These are phyloP conservation scores for Philopotamus ludificatus DNA, from an alignment of 1,140 invertebrate genomes.

Conservation along the genomic window DNA sequence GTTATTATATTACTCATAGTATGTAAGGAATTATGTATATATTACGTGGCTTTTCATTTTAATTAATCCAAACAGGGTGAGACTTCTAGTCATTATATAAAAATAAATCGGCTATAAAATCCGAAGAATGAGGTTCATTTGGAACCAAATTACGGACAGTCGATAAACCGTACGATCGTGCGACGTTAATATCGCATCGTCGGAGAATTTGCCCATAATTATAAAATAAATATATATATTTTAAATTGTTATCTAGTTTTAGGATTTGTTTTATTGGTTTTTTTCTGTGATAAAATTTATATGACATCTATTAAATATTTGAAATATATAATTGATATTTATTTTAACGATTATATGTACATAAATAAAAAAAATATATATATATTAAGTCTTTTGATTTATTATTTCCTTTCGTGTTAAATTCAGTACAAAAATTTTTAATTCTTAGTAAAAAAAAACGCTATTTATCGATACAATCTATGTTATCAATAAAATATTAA, in stretches of 20 bases:
- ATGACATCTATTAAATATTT: background rate
- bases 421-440: too few species aligned
- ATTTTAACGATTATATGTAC: too few species aligned
- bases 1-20: constrained; percentile 19
- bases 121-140: background rate
- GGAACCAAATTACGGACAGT: too few species aligned
- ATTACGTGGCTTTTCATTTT: background rate
- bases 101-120: background rate
- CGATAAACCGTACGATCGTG: background rate
- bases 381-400: too few species aligned
- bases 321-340: background rate
- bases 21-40: constrained; percentile 6
- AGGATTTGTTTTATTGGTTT: constrained; percentile 38
- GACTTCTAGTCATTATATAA: constrained; percentile 33
- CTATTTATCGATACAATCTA: too few species aligned
- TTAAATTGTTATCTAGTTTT: constrained; percentile 40
- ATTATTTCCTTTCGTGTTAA: too few species aligned
- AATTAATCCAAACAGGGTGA: constrained; percentile 33
- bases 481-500: too few species aligned
- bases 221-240: constrained; percentile 25
- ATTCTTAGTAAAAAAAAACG: too few species aligned
- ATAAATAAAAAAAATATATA: too few species aligned
- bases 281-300: constrained; percentile 33
- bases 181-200: background rate
- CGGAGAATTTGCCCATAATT: too few species aligned